phyloP scores from a whole-genome alignment of 2,113 vertebrate species.

The Oenanthe melanoleuca region DNA sequence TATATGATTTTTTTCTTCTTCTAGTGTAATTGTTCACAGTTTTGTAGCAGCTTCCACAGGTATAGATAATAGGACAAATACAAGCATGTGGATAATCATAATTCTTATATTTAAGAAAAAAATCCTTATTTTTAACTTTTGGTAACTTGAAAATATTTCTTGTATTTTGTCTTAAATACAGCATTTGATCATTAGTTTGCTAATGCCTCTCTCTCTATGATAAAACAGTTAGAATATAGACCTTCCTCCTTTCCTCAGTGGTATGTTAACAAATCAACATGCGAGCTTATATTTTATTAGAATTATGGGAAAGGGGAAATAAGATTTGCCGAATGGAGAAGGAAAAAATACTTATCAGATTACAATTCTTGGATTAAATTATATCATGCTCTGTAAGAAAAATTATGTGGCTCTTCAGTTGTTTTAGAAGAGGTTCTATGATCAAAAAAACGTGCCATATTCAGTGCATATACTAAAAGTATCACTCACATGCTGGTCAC shows the following conservation, averaged over 20 bases:
- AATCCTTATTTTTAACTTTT: neutral
- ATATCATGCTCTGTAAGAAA: neutral
- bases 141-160: neutral
- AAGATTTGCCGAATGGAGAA: neutral
- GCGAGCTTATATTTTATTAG: neutral
- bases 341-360: neutral
- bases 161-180: conserved; percentile 1
- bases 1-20: neutral
- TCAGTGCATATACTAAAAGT: neutral
- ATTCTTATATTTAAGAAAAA: neutral
- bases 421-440: neutral
- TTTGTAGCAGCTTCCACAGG: neutral
- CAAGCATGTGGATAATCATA: neutral
- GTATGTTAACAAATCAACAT: neutral
- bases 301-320: neutral
- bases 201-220: neutral
- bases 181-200: neutral
- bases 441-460: neutral
- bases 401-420: neutral
- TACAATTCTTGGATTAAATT: neutral
- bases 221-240: neutral
- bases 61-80: neutral
- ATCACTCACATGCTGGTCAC: neutral
- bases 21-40: neutral
- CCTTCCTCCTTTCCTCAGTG: neutral